phyloP scores from a whole-genome alignment of 1,140 invertebrate genomes.

The Philotrypesis tridentata region DNA sequence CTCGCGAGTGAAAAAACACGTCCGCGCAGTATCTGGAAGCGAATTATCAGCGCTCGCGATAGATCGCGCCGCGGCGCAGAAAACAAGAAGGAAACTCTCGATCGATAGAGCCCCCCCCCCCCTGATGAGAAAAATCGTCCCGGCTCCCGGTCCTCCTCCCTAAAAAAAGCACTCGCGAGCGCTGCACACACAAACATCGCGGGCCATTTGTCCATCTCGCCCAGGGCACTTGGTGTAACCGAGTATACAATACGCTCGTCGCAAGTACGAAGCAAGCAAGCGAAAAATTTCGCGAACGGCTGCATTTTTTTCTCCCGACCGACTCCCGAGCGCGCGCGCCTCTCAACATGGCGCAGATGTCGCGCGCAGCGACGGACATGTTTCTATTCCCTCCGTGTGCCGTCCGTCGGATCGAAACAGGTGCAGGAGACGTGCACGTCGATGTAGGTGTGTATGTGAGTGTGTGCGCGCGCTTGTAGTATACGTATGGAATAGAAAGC shows the following conservation, averaged over 20 bases:
- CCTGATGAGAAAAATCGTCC: neutral
- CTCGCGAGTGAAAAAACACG: neutral
- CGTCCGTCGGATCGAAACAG: too few relatives aligned
- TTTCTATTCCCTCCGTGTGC: neutral
- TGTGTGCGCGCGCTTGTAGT: too few relatives aligned
- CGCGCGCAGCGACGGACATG: neutral
- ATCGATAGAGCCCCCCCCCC: neutral
- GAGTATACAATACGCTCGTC: neutral
- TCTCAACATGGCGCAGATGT: conserved; percentile 45
- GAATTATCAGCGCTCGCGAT: neutral
- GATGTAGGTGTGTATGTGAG: too few relatives aligned
- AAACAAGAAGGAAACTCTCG: too few relatives aligned
- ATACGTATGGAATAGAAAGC: too few relatives aligned
- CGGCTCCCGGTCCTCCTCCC: neutral
- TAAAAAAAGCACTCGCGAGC: neutral
- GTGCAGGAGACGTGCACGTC: too few relatives aligned
- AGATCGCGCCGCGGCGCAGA: too few relatives aligned
- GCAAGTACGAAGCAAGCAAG: neutral
- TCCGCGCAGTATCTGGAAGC: too few relatives aligned
- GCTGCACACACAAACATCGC: neutral
- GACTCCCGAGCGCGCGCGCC: neutral
- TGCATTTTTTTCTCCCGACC: conserved; percentile 34
- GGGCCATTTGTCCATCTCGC: neutral
- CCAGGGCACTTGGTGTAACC: too few relatives aligned
- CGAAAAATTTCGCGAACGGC: conserved; percentile 12